Evolutionary conservation across 2,113 vertebrate genomes (phyloP), one percentile per base, ranked within the genome.

Genomic region (Ammodramus savannarum): DNA sequence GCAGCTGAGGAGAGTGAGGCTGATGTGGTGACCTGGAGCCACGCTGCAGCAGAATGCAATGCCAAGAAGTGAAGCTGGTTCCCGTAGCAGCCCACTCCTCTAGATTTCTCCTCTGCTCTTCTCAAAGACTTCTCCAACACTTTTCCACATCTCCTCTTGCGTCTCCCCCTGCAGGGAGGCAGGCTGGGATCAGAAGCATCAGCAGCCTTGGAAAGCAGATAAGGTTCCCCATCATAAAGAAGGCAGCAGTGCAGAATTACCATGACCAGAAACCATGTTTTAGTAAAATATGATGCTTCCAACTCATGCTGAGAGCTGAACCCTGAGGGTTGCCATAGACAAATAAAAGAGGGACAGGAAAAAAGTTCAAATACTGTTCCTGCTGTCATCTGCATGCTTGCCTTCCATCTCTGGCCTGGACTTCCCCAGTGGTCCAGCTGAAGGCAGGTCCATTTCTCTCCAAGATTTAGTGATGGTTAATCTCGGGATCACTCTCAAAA

Each of bases 351-450:
- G 25, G 9, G 6, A 9, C 9, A 8, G 75, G 61, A 78, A 78
- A 31, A 27, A 88, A 31, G 16, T 54, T 62, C 38, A 85, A 61
- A 72, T 32, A 27, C 38, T 26, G 34, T 3, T 4, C 16, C 48
- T 1, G 3, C 32, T 49, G 66, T 39, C 4, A 4, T 21, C 67
- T 2, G 6, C 8, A 10, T 3, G 0, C 20, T 62, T 72, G 6
- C 34, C 31, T 43, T 75, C 66, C 51, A 59, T 26, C 52, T 95
- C 62, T 34, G 66, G 23, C 55, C 51, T 87, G 59, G 54, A 62
- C 27, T 62, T 85, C 5, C 14, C 20, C 54, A 41, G 62, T 8
- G 10, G 74, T 83, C 27, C 78, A 74, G 58, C 49, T 85, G 67
- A 8, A 85, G 32, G 15, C 34, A 62, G 26, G 13, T 92, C 68